Evolutionary conservation across 2,888 invertebrate species (phyloP).

Genomic region (Epiblema foenella): DNA sequence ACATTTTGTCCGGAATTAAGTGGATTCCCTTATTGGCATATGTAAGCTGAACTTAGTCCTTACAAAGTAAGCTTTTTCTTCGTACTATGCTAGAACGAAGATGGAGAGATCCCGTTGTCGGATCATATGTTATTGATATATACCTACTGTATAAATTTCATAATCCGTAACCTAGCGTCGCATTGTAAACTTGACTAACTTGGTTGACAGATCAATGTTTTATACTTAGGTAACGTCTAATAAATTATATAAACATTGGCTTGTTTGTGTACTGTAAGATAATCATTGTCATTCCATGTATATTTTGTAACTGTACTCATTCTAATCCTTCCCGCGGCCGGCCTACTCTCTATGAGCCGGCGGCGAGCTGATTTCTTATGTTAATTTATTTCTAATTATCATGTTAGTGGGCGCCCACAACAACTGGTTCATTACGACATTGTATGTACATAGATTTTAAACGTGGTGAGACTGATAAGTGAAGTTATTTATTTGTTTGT

Average conservation of each 20-base stretch:
- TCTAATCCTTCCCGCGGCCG: not conserved
- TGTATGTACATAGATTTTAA: constrained; percentile 83
- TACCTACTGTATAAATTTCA: constrained; percentile 35
- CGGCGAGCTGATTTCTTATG: constrained; percentile 34
- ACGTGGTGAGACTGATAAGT: constrained; percentile 82
- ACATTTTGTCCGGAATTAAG: constrained; percentile 1
- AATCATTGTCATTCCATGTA: constrained; percentile 40
- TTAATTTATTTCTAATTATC: constrained; percentile 49
- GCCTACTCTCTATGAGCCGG: not conserved
- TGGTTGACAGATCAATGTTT: constrained; percentile 11
- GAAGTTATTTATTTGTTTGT: constrained; percentile 83
- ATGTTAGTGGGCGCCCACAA: constrained; percentile 51
- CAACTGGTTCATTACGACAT: constrained; percentile 73
- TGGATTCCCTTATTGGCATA: constrained; percentile 12
- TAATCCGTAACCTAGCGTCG: constrained; percentile 22
- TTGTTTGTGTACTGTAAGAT: constrained; percentile 30
- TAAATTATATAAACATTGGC: constrained; percentile 27
- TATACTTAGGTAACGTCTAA: constrained; percentile 18
- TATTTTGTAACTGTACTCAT: constrained; percentile 20
- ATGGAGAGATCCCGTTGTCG: not conserved
- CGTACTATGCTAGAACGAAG: constrained; percentile 18
- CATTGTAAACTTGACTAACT: not conserved
- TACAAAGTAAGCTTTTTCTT: constrained; percentile 38
- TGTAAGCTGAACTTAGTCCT: constrained; percentile 17
- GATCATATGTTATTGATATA: constrained; percentile 26